Percentiles rank a stretch among this genome's conserved stretches.
Conservation (phyloP, 2,888 invertebrate species). For the Sicus ferrugineus region DNA sequence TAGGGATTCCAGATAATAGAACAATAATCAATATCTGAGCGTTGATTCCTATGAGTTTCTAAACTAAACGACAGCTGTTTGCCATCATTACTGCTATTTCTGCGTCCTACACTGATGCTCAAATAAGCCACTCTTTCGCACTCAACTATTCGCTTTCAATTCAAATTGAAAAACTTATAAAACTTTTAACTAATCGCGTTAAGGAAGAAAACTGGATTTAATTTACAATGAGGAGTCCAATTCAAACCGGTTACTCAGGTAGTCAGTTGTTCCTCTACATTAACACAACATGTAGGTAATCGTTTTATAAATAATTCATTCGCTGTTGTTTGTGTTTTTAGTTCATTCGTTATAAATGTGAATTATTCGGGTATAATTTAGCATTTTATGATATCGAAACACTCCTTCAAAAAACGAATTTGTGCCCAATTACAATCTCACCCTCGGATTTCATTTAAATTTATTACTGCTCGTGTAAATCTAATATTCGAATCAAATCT, state of each 20-base stretch:
- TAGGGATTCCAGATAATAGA: too few species aligned
- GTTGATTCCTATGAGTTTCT: too few species aligned
- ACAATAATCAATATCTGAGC: too few species aligned
- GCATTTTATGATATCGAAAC: too few species aligned
- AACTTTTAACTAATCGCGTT: not conserved
- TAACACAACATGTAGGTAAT: not conserved
- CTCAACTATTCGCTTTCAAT: not conserved
- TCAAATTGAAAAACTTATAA: not conserved
- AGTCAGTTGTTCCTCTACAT: not conserved
- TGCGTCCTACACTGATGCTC: not conserved
- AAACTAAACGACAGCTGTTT: too few species aligned
- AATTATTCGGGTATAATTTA: too few species aligned
- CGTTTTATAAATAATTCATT: slow-evolving; percentile 7
- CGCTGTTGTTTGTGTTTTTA: not conserved
- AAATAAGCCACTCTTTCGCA: not conserved
- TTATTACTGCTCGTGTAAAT: too few species aligned
- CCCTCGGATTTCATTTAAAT: too few species aligned
- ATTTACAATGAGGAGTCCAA: not conserved
- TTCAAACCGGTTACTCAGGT: not conserved
- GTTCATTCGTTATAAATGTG: not conserved
- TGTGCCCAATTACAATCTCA: too few species aligned
- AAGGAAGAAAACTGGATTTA: not conserved
- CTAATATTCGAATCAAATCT: too few species aligned
- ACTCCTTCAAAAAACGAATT: too few species aligned
- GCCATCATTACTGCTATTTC: not conserved